Evolutionary conservation across 2,113 vertebrate species (phyloP).

Genomic region (Lutjanus erythropterus): DNA sequence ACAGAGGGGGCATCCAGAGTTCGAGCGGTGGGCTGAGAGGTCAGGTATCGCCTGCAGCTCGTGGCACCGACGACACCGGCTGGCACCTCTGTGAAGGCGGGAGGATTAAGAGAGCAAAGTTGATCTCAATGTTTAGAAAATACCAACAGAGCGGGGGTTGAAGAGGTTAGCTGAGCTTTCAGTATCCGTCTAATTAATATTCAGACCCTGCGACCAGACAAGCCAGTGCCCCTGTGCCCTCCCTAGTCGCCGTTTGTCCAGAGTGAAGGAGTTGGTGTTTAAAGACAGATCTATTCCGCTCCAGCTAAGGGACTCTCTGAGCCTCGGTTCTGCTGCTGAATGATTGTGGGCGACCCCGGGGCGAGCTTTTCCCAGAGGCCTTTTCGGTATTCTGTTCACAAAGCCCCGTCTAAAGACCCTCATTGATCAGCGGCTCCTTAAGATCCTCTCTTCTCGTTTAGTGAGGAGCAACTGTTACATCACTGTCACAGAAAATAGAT

Average conservation of each 20-base stretch:
- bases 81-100: conserved; percentile 9
- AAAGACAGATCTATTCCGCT: conserved; percentile 43
- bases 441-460: conserved; percentile 55
- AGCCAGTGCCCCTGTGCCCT: conserved; percentile 28
- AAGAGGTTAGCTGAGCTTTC: conserved; percentile 20
- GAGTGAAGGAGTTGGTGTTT: conserved; percentile 49
- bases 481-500: conserved; percentile 67
- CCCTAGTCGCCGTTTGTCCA: conserved; percentile 27
- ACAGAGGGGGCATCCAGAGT: conserved; percentile 30
- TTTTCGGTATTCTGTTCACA: conserved; percentile 73
- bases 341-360: conserved; percentile 38
- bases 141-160: neutral
- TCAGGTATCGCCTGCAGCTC: conserved; percentile 21
- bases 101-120: conserved; percentile 38
- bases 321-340: conserved; percentile 38
- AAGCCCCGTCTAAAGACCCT: conserved; percentile 66
- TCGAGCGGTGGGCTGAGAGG: conserved; percentile 11
- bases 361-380: conserved; percentile 42
- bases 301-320: conserved; percentile 35
- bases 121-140: conserved; percentile 35
- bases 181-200: conserved; percentile 51
- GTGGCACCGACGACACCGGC: neutral
- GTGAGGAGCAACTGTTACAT: conserved; percentile 71
- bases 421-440: conserved; percentile 76
- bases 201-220: conserved; percentile 9